A percentile compares a stretch with the other conserved stretches of the same genome.
Evolutionary conservation across 2,113 vertebrate species (phyloP).

Genomic region (Crotophaga sulcirostris): DNA sequence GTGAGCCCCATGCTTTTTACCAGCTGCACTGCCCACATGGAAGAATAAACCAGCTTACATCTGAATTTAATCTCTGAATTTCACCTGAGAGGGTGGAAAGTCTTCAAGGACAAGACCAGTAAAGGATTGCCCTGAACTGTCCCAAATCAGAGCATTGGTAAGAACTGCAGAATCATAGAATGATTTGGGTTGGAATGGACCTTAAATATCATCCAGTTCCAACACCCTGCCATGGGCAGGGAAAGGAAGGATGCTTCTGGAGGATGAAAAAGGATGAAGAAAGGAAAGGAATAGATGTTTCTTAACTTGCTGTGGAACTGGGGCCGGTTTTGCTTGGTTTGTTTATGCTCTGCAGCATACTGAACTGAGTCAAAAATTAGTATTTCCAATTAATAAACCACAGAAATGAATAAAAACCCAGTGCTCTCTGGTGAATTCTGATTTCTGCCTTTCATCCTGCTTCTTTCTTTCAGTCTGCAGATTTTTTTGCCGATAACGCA

Average conservation of each 20-base stretch:
- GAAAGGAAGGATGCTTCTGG: too few relatives aligned
- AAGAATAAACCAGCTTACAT: not conserved
- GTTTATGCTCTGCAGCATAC: accelerated
- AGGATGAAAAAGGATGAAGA: too few relatives aligned
- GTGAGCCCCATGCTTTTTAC: not conserved
- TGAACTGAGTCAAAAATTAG: not conserved
- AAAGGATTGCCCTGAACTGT: not conserved
- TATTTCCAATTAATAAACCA: not conserved
- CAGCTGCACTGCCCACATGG: not conserved
- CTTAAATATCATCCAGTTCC: too few relatives aligned
- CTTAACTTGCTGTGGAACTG: not conserved
- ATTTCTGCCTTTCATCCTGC: not conserved
- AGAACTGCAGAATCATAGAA: not conserved
- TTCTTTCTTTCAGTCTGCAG: conserved; percentile 27
- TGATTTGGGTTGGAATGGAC: too few relatives aligned
- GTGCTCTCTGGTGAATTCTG: not conserved
- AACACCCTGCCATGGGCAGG: too few relatives aligned
- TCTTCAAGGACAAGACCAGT: not conserved
- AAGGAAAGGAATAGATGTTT: not conserved
- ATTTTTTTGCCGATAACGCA: conserved; percentile 38
- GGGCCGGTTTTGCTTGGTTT: not conserved
- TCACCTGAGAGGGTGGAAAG: not conserved
- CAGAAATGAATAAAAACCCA: not conserved
- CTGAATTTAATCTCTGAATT: not conserved
- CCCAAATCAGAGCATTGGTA: not conserved